Base-by-base conservation (phyloP, 2,888 invertebrate genomes). In the Hypena proboscidalis region DNA sequence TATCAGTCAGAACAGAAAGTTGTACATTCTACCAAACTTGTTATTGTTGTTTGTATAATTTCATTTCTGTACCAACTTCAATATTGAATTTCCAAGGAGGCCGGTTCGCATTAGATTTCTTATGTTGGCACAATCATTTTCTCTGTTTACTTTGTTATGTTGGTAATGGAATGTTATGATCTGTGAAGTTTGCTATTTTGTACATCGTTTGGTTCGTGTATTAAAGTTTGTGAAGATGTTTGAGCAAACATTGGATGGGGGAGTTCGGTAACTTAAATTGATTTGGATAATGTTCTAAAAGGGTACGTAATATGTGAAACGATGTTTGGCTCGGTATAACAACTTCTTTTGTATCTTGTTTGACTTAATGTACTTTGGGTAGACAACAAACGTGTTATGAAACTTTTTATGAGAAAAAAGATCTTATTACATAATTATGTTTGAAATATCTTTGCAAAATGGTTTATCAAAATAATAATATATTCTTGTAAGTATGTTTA, bases 11-110 rank as follows among this genome's bases (percentile, higher is more conserved):
- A 59, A 57, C 56, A 63, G 53, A 63, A 63, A 63, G 30, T 56
- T 59, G 31, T 9, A 17, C 19, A 17, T 13, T 37, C 23, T 31
- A 27, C 34, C 51, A 50, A 70, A 74, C 57, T 74, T 68, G 35
- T 7, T 47, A 57, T 62, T 70, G 68, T 62, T 74, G 68, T 69
- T 60, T 47, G 64, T 62, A 62, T 76, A 76, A 76, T 76, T 76
- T 70, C 63, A 76, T 76, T 74, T 52, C 51, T 44, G 62, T 67
- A 62, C 62, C 52, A 74, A 75, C 58, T 71, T 61, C 67, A 68
- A 74, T 76, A 76, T 76, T 75, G 73, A 71, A 68, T 73, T 74
- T 71, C 61, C 54, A 56, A 61, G 47, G 35, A 56, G 54, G 58
- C 51, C 60, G 56, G 63, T 60, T 62, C 58, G 20, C 47, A 48